Conservation (phyloP, 1,140 invertebrate species). For the Anagrus nilaparvatae region DNA sequence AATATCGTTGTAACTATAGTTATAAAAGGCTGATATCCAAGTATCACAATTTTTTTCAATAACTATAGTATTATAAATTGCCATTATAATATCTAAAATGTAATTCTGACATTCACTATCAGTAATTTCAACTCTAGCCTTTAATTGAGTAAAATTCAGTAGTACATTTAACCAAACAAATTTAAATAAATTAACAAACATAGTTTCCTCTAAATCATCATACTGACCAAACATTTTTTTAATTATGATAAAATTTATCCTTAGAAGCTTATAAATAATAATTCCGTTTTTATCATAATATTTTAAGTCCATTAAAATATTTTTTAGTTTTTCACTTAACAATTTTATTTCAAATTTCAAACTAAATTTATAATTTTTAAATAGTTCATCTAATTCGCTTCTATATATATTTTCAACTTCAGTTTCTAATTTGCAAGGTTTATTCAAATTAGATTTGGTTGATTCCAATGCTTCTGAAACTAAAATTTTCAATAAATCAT, state of each 20-base stretch:
- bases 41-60: too few relatives aligned
- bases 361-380: constrained; percentile 2
- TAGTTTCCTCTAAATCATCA: background rate
- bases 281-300: constrained; percentile 6
- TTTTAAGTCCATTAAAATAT: constrained; percentile 9
- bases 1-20: too few relatives aligned
- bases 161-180: constrained; percentile 15
- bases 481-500: background rate
- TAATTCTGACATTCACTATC: background rate
- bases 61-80: background rate
- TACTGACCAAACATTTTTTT: background rate
- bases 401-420: background rate
- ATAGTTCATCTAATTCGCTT: constrained; percentile 13
- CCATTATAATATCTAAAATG: constrained; percentile 9
- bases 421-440: background rate
- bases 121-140: background rate
- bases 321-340: constrained; percentile 7
- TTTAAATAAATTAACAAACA: constrained; percentile 9
- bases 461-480: constrained; percentile 1
- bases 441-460: constrained; percentile 6
- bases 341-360: constrained; percentile 1
- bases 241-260: constrained; percentile 11
- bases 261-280: constrained; percentile 15
- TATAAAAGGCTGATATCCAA: too few relatives aligned
- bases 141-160: constrained; percentile 5